Conservation (phyloP, 1,140 invertebrate genomes). For the Apis cerana region DNA sequence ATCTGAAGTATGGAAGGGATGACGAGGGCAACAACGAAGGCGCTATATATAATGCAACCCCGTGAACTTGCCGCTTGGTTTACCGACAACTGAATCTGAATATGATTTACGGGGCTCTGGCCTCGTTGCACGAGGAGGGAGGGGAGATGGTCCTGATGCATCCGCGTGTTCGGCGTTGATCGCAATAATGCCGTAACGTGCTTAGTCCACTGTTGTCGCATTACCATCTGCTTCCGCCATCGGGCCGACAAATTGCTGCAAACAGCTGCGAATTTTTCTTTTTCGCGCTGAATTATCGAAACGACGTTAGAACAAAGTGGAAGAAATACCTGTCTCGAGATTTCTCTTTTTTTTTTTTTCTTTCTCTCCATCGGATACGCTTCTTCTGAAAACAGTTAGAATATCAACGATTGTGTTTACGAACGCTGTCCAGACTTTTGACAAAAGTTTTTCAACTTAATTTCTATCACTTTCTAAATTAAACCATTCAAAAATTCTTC, state of each 20-base stretch:
- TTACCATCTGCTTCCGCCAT: constrained; percentile 46
- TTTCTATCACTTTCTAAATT: too few relatives aligned
- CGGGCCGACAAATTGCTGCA: background rate
- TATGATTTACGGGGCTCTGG: constrained; percentile 70
- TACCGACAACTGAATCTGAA: constrained; percentile 70
- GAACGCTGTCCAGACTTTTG: too few relatives aligned
- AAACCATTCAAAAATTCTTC: too few relatives aligned
- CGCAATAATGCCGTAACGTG: constrained; percentile 47
- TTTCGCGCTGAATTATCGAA: background rate
- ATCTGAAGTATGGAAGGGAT: too few relatives aligned
- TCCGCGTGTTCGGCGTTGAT: constrained; percentile 47
- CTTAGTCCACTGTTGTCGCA: constrained; percentile 50
- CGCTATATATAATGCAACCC: background rate
- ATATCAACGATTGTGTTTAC: too few relatives aligned
- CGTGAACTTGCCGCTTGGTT: constrained; percentile 56
- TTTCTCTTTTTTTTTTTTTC: too few relatives aligned
- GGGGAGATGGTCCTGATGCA: constrained; percentile 34
- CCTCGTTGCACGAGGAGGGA: constrained; percentile 10
- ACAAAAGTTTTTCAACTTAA: too few relatives aligned
- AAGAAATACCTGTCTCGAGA: background rate
- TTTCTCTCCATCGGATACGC: too few relatives aligned
- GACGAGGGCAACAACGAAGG: too few relatives aligned
- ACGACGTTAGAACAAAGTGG: background rate
- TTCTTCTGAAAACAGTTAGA: background rate
- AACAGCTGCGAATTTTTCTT: background rate